Conservation (phyloP, 2,888 invertebrate genomes). For the Meiosimyza platycephala region DNA sequence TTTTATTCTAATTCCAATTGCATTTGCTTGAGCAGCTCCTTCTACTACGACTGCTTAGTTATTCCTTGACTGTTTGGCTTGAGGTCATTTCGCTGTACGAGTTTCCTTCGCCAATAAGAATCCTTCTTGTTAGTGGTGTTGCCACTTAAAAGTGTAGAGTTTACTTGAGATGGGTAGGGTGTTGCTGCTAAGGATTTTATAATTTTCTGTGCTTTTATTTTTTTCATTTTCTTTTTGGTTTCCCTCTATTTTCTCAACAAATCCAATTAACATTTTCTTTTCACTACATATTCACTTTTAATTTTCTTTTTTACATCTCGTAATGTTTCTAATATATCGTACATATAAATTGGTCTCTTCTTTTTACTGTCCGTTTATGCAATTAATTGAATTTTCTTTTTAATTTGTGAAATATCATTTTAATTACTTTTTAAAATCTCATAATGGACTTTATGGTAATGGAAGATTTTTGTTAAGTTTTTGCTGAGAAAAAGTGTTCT, state of each 20-base stretch:
- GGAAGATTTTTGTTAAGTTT: no score
- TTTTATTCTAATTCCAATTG: constrained; percentile 56
- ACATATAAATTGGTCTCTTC: no score
- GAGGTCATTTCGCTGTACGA: constrained; percentile 50
- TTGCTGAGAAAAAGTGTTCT: no score
- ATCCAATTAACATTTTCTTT: constrained; percentile 31
- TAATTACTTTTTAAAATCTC: no score
- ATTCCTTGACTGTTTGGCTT: constrained; percentile 47
- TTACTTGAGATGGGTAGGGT: neutral
- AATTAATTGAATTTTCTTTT: no score
- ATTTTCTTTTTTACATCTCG: no score
- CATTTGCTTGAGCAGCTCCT: constrained; percentile 29
- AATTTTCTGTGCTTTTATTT: neutral
- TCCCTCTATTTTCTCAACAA: neutral
- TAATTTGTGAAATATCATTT: no score
- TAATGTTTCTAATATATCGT: no score
- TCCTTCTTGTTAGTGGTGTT: constrained; percentile 24
- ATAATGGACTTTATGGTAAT: no score
- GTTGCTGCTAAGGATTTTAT: no score
- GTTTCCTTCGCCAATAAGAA: constrained; percentile 58
- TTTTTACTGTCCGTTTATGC: no score
- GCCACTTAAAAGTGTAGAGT: neutral
- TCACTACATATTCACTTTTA: neutral
- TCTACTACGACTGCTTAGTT: neutral
- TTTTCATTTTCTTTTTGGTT: neutral